Evolutionary conservation across 2,888 invertebrate species (phyloP).

Genomic region (Amphipoea oculea): DNA sequence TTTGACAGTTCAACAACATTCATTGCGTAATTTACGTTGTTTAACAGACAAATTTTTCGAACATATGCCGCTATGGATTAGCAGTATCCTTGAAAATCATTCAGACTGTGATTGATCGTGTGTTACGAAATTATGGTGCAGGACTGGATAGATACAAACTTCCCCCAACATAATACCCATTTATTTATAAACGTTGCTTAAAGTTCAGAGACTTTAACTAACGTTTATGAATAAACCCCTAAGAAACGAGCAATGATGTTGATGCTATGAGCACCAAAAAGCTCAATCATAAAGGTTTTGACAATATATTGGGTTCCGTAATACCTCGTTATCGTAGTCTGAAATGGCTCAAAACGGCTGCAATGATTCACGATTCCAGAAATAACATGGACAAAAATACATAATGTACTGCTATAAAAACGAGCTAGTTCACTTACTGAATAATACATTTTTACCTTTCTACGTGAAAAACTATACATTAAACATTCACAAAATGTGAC

Average conservation of each 20-base stretch:
- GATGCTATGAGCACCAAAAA: background rate
- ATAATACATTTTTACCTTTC: background rate
- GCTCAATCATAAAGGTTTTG: background rate
- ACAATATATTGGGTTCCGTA: background rate
- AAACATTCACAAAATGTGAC: constrained; percentile 26
- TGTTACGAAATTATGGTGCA: too few species aligned
- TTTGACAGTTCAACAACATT: background rate
- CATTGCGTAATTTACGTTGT: background rate
- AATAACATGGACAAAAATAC: background rate
- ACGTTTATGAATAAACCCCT: too few species aligned
- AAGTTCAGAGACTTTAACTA: too few species aligned
- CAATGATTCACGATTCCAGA: background rate
- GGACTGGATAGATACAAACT: background rate
- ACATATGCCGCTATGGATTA: too few species aligned
- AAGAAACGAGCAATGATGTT: background rate
- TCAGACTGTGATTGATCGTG: too few species aligned
- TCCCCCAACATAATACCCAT: background rate
- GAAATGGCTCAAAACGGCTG: too few species aligned
- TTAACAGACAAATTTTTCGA: too few species aligned
- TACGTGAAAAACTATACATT: constrained; percentile 2
- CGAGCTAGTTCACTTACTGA: background rate
- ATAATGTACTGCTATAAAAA: background rate
- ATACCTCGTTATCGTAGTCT: background rate
- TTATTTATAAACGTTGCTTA: too few species aligned
- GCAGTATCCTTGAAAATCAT: too few species aligned